phyloP scores from a whole-genome alignment of 1,140 invertebrate genomes.

The Nymphalis io region DNA sequence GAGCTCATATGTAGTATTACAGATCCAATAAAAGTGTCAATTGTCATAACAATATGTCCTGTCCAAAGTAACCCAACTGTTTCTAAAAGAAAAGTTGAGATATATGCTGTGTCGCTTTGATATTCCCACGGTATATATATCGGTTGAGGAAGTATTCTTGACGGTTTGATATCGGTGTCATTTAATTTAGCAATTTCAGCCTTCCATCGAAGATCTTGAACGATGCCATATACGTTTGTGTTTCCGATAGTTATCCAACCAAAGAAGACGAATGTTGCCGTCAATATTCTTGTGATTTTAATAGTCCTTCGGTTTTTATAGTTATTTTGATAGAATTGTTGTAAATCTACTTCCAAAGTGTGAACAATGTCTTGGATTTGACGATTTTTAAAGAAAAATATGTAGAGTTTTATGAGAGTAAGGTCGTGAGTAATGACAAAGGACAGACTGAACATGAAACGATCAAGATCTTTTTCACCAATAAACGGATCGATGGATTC shows the following conservation, averaged over 20 bases:
- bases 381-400: constrained; percentile 70
- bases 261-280: constrained; percentile 67
- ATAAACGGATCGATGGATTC: constrained; percentile 74
- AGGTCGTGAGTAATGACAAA: constrained; percentile 75
- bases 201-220: constrained; percentile 68
- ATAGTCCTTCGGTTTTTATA: constrained; percentile 52
- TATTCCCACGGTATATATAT: constrained; percentile 73
- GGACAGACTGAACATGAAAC: constrained; percentile 75
- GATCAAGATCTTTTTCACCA: constrained; percentile 68
- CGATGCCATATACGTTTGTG: constrained; percentile 65
- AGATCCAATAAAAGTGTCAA: constrained; percentile 72
- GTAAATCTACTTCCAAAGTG: constrained; percentile 61
- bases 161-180: constrained; percentile 45
- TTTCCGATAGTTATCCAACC: constrained; percentile 73
- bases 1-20: constrained; percentile 72
- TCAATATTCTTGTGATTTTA: constrained; percentile 57
- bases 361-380: constrained; percentile 66
- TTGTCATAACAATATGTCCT: constrained; percentile 73
- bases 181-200: constrained; percentile 53
- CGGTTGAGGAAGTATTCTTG: constrained; percentile 63
- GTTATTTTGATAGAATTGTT: constrained; percentile 66
- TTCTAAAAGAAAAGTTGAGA: constrained; percentile 65
- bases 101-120: constrained; percentile 56
- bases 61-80: constrained; percentile 72
- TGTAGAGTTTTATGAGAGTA: constrained; percentile 67